phyloP scores from a whole-genome alignment of 2,113 vertebrate species.

The Meles meles region DNA sequence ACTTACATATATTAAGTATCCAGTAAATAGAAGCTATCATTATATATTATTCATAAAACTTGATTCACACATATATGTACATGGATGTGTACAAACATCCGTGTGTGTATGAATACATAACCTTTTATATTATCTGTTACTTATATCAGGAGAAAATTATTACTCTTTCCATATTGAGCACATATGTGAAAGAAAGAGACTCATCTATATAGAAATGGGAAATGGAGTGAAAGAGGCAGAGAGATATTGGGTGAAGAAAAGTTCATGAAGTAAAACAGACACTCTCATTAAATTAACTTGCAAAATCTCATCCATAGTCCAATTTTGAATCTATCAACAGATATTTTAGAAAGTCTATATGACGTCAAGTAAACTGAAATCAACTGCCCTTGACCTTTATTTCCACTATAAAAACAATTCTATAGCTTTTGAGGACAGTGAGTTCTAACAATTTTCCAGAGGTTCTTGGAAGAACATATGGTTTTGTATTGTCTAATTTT shows the following conservation, averaged over 20 bases:
- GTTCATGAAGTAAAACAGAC: constrained; percentile 15
- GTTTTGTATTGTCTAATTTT: neutral
- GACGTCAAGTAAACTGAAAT: neutral
- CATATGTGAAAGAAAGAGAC: neutral
- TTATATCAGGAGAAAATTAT: neutral
- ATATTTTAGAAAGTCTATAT: neutral
- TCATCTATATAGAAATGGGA: neutral
- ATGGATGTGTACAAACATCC: neutral
- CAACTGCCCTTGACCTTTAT: neutral
- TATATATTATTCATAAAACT: neutral
- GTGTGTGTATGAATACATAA: neutral
- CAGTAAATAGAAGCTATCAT: neutral
- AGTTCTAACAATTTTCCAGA: neutral
- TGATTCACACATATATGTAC: neutral
- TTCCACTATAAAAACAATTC: neutral
- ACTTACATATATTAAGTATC: neutral
- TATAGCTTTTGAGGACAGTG: neutral
- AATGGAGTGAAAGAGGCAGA: neutral
- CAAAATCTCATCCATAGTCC: neutral
- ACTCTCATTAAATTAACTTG: neutral
- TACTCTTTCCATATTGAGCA: neutral
- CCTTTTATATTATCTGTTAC: neutral
- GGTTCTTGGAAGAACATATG: constrained; percentile 38
- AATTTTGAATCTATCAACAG: neutral
- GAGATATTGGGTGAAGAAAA: neutral